Base-by-base conservation (phyloP, 53 echinoderm and acorn worm species). In the Hippasteria phrygiana region DNA sequence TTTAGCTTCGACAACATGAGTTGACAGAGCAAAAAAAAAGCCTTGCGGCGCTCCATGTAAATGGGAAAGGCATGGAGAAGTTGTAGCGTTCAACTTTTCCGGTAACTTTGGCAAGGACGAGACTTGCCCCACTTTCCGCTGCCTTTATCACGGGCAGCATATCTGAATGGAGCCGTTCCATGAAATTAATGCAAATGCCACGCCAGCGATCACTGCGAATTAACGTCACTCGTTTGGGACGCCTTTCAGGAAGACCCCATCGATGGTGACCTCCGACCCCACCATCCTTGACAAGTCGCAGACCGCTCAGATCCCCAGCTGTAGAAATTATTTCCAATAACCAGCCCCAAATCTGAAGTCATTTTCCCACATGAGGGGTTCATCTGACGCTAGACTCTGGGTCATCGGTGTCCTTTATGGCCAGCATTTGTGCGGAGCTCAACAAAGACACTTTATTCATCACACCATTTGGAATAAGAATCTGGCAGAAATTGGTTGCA, bases 401-500 rank as follows among this genome's bases (percentile, higher is more conserved):
- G 82, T 82, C 82, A 82, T 41, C 82, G 82, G 82, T 66, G 13
- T 3, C 47, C 66, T 82, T 82, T 82, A 66, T 82, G 66, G 63
- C 43, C 56, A 34, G 24, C 43, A 5, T 80, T 28, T 64, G 43
- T 64, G 64, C 82, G 43, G 66, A 46, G 20, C 28, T 26, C 82
- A 46, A 82, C 82, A 82, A 82, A 82, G 82, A 82, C 82, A 45
- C 66, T 43, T 82, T 82, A 82, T 82, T 82, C 82, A 82, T 82
- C 82, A 46, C 64, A 33, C 82, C 82, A 82, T 82, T 82, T 82
- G 82, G 82, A 82, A 82, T 82, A 82, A 31, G 32, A 43, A 82
- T 82, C 64, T 63, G 2, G 32, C 43, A 28, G 29, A 82, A 82
- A 82, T 82, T 82, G 65, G 28, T 55, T 46, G 65, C 82, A 66